Conservation (phyloP, 2,888 invertebrate species). For the Gymnocheta viridis region DNA sequence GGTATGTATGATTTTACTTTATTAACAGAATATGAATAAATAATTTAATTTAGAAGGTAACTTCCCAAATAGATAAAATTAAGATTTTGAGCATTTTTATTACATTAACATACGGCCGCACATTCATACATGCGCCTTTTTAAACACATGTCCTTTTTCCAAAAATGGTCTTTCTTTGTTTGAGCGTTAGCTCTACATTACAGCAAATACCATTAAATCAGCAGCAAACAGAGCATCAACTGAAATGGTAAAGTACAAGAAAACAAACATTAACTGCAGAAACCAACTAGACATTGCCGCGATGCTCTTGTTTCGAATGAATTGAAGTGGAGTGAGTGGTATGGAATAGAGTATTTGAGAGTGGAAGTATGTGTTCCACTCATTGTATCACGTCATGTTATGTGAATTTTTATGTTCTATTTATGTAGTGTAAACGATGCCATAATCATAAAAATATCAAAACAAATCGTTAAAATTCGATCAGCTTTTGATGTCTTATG, state of each 20-base stretch:
- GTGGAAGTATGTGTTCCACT: not conserved
- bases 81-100: slow-evolving; percentile 36
- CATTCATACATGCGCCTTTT: not conserved
- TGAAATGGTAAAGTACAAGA: slow-evolving; percentile 24
- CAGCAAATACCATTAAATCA: slow-evolving; percentile 23
- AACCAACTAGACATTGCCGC: not conserved
- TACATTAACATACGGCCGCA: not conserved
- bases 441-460: slow-evolving; percentile 83
- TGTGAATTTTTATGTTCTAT: slow-evolving; percentile 81
- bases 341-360: not conserved
- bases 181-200: not conserved
- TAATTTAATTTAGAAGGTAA: slow-evolving; percentile 73
- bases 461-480: slow-evolving; percentile 83
- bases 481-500: slow-evolving; percentile 73
- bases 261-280: slow-evolving; percentile 16
- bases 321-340: not conserved
- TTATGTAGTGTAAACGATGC: slow-evolving; percentile 82
- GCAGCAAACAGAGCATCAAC: slow-evolving; percentile 1
- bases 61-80: slow-evolving; percentile 11
- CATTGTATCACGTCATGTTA: slow-evolving; percentile 74
- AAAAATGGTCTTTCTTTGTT: not conserved
- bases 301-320: slow-evolving; percentile 3
- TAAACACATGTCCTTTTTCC: slow-evolving; percentile 36
- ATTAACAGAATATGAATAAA: slow-evolving; percentile 72
- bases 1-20: not conserved